Evolutionary conservation across 1,140 invertebrate species (phyloP).

Genomic region (Drosophila equinoxialis): DNA sequence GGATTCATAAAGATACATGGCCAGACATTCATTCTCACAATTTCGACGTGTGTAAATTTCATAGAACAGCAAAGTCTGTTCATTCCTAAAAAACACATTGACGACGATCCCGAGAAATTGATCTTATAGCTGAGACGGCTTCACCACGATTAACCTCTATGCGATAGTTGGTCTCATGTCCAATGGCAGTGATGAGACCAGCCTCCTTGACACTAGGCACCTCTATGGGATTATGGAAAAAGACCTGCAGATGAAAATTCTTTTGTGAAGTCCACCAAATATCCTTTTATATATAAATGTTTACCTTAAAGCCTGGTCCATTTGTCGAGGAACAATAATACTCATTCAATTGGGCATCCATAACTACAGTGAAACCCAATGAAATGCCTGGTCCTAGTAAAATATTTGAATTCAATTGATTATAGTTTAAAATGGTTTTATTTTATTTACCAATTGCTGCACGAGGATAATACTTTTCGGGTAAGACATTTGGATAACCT

Average conservation of each 20-base stretch:
- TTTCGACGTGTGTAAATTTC: conserved; percentile 83
- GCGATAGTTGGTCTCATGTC: conserved; percentile 87
- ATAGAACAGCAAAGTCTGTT: conserved; percentile 87
- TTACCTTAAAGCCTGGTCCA: conserved; percentile 90
- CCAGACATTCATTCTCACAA: conserved; percentile 88
- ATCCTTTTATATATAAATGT: neutral
- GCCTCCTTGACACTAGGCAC: conserved; percentile 89
- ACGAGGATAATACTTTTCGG: conserved; percentile 85
- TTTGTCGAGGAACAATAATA: conserved; percentile 91
- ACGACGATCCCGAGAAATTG: conserved; percentile 86
- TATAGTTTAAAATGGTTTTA: neutral
- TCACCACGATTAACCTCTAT: conserved; percentile 87
- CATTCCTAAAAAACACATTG: conserved; percentile 90
- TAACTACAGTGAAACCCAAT: conserved; percentile 87
- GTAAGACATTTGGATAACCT: conserved; percentile 85
- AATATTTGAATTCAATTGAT: neutral
- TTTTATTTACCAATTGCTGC: conserved; percentile 83
- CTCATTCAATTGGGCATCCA: conserved; percentile 88
- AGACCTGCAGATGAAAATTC: conserved; percentile 41
- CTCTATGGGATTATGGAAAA: conserved; percentile 89
- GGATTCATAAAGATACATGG: conserved; percentile 85
- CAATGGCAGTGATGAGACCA: conserved; percentile 87
- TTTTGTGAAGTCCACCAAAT: neutral
- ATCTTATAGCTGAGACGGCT: conserved; percentile 84
- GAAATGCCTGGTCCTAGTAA: conserved; percentile 86